Percentiles rank a stretch among this genome's conserved stretches.
These are phyloP conservation scores for Musca domestica DNA, from an alignment of 1,140 invertebrate species.

Conservation along the genomic window DNA sequence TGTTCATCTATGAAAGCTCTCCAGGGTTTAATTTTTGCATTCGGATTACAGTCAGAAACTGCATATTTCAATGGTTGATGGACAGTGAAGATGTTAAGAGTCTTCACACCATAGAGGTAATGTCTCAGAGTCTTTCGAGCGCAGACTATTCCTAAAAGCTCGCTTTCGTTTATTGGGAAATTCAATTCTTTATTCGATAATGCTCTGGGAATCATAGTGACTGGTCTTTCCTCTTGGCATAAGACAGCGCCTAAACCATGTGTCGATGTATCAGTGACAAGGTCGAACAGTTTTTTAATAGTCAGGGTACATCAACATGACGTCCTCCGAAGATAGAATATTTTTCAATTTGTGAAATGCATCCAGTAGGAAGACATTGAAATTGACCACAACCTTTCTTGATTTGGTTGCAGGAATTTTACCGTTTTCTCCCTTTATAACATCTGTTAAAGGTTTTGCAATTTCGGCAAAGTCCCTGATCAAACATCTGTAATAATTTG, in stretches of 20 bases:
- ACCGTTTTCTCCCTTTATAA: conserved; percentile 13
- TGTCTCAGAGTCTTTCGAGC: no score
- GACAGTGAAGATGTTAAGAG: no score
- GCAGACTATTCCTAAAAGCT: no score
- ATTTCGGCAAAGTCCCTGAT: conserved; percentile 28
- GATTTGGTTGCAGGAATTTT: background rate
- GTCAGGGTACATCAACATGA: conserved; percentile 8
- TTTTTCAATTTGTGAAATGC: conserved; percentile 13
- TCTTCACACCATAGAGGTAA: no score
- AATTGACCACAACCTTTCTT: background rate
- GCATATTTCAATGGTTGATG: no score
- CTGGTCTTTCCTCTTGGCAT: conserved; percentile 34
- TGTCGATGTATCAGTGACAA: conserved; percentile 27
- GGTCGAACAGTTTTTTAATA: conserved; percentile 24
- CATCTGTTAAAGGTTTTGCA: conserved; percentile 35
- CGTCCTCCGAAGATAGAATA: background rate
- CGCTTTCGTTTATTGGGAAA: background rate
- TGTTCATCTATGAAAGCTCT: no score
- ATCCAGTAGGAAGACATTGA: background rate
- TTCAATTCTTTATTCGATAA: conserved; percentile 30
- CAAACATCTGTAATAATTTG: conserved; percentile 31
- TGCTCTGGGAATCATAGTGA: conserved; percentile 44
- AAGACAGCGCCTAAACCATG: conserved; percentile 38
- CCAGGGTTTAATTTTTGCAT: no score
- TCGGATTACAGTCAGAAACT: no score